Evolutionary conservation across 2,888 invertebrate genomes (phyloP).

Genomic region (Pachymerium ferrugineum): DNA sequence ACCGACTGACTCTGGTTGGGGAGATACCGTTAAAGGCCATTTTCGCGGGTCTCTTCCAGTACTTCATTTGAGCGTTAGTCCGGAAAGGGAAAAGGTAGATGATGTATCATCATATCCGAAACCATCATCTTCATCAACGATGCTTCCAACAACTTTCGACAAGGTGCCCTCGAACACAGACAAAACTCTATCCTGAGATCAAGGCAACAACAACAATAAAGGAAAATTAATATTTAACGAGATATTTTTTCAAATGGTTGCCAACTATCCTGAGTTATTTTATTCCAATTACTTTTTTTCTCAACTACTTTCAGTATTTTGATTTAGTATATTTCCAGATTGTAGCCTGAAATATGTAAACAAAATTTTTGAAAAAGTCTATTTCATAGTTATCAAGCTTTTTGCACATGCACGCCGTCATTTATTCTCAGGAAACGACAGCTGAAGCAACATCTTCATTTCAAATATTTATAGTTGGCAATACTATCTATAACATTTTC

Average conservation of each 20-base stretch:
- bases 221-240: not conserved
- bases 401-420: too few relatives aligned
- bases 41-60: constrained; percentile 33
- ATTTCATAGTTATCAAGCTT: too few relatives aligned
- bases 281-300: not conserved
- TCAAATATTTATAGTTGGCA: too few relatives aligned
- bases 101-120: constrained; percentile 25
- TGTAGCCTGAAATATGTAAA: too few relatives aligned
- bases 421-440: too few relatives aligned
- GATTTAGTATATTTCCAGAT: not conserved
- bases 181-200: not conserved
- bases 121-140: not conserved
- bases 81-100: not conserved
- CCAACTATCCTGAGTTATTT: not conserved
- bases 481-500: too few relatives aligned
- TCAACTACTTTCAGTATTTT: not conserved
- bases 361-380: too few relatives aligned
- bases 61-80: constrained; percentile 29
- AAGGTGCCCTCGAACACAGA: too few relatives aligned
- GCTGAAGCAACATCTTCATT: too few relatives aligned
- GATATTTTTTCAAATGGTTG: not conserved
- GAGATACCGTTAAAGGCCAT: constrained; percentile 28
- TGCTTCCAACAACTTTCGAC: not conserved
- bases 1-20: constrained; percentile 31
- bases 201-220: not conserved